Evolutionary conservation across 2,113 vertebrate species (phyloP).

Genomic region (Dendropsophus ebraccatus): DNA sequence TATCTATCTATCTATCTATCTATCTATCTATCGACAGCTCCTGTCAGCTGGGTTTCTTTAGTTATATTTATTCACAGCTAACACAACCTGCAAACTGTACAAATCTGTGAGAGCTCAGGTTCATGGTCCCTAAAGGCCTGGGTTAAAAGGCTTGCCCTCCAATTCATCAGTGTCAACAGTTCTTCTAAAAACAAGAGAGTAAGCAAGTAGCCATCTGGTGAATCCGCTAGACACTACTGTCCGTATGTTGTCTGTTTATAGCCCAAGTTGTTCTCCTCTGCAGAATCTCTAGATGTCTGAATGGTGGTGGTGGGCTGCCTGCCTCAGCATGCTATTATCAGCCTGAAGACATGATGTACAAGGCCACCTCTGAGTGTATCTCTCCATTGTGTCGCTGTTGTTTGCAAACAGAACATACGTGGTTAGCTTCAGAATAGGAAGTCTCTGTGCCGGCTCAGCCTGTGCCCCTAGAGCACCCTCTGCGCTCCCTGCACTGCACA

Average conservation of each 20-base stretch:
- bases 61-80: not conserved
- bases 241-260: not conserved
- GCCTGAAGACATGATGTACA: slow-evolving; percentile 25
- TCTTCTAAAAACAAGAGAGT: not conserved
- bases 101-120: not conserved
- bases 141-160: not conserved
- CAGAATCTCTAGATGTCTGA: not conserved
- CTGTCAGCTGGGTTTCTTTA: not conserved
- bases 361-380: slow-evolving; percentile 20
- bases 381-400: not conserved
- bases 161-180: not conserved
- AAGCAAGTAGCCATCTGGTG: not conserved
- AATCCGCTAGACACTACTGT: not conserved
- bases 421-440: slow-evolving; percentile 11
- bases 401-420: slow-evolving; percentile 42
- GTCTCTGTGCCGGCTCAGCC: slow-evolving; percentile 30
- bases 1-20: no score
- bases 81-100: not conserved
- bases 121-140: not conserved
- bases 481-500: no score
- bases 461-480: not conserved
- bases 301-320: not conserved
- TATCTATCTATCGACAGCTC: no score
- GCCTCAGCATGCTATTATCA: not conserved
- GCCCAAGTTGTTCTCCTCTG: not conserved